phyloP scores from a whole-genome alignment of 2,797 vertebrate genomes.

The Ispidina picta region DNA sequence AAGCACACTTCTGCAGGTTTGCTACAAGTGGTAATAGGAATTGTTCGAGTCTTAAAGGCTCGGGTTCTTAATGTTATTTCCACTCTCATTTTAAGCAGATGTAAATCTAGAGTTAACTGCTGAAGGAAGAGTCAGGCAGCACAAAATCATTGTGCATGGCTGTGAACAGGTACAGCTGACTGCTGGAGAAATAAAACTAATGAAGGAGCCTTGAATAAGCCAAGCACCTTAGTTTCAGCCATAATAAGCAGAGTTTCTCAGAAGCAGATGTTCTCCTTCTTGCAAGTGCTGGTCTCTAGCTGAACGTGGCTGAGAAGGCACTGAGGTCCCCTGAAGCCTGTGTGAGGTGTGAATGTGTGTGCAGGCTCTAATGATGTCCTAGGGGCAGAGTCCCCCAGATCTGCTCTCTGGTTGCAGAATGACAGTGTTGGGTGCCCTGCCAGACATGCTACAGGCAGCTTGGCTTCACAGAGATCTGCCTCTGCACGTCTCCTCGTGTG shows the following conservation, averaged over 20 bases:
- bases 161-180: neutral
- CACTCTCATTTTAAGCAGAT: neutral
- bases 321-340: neutral
- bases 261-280: neutral
- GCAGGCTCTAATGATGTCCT: neutral
- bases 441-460: accelerated
- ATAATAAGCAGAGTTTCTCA: neutral
- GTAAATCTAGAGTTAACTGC: neutral
- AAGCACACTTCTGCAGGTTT: neutral
- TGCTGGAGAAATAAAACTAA: neutral
- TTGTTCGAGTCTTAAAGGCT: neutral
- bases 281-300: neutral
- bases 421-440: neutral
- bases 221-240: neutral
- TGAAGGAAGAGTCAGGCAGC: neutral
- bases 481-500: neutral
- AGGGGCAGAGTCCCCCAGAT: neutral
- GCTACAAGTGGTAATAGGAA: neutral
- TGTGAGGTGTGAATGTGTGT: neutral
- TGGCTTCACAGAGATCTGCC: neutral
- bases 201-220: neutral
- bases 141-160: neutral
- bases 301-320: neutral
- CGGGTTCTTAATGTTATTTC: neutral
- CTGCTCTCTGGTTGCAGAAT: neutral